Percentiles rank a stretch among this genome's conserved stretches.
Conservation (phyloP, 1,140 invertebrate genomes). For the Drosophila neocordata region DNA sequence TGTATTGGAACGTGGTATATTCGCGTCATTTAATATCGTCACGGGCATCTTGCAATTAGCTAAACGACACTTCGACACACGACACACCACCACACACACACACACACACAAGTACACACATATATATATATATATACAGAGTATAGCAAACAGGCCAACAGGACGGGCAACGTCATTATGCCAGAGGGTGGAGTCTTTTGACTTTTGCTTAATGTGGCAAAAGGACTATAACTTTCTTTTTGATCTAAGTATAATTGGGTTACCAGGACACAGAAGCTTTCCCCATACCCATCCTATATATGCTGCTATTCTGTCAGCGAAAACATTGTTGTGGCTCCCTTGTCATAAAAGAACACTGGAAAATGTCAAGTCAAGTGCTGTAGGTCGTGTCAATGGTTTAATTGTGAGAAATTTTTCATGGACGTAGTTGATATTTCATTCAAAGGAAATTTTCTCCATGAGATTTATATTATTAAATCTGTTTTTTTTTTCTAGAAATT, state of each 20-base stretch:
- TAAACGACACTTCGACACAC: conserved; percentile 14
- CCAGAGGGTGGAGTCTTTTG: conserved; percentile 9
- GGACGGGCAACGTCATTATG: conserved; percentile 24
- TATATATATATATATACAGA: too few species aligned
- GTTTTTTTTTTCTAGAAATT: too few species aligned
- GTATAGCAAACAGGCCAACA: not conserved
- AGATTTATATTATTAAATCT: too few species aligned
- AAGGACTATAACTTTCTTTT: conserved; percentile 20
- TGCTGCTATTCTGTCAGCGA: not conserved
- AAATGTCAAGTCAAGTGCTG: conserved; percentile 19
- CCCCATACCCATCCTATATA: not conserved
- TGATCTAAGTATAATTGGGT: conserved; percentile 54
- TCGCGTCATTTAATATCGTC: conserved; percentile 14
- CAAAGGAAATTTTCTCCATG: too few species aligned
- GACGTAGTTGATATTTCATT: not conserved
- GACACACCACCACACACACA: conserved; percentile 3
- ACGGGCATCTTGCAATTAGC: conserved; percentile 21
- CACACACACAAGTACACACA: not conserved
- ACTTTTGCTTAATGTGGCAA: not conserved
- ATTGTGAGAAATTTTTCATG: conserved; percentile 1
- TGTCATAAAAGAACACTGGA: conserved; percentile 5
- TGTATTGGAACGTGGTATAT: conserved; percentile 6
- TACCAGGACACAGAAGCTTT: conserved; percentile 39
- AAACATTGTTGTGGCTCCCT: not conserved
- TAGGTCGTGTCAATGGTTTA: conserved; percentile 43